Evolutionary conservation across 2,888 invertebrate genomes (phyloP), one percentile per base, ranked within the genome.

Genomic region (Pachycephus smyrnensis): DNA sequence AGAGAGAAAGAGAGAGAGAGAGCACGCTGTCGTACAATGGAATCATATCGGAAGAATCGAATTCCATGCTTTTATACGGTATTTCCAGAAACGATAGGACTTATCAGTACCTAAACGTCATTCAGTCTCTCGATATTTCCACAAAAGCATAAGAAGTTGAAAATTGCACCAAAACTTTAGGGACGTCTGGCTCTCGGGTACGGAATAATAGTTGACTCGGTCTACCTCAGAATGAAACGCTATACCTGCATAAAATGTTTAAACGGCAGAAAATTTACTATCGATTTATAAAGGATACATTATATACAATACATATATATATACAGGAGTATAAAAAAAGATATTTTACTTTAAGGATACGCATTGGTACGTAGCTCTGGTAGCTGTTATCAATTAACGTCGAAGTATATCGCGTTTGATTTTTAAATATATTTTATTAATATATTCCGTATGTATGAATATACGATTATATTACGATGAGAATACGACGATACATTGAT

Each of bases 211-310:
- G 86, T 86, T 88, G 87, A 89, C 86, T 87, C 86, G 85, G 88
- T 89, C 89, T 89, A 89, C 89, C 89, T 89, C 89, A 89, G 83
- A 86, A 87, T 83, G 85, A 88, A 88, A 89, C 86, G 85, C 86
- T 88, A 87, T 89, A 89, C 85, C 87, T 88, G 87, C 84, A 86
- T 84, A 86, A 83, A 84, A 82, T 82, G 79, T 84, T 86, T 83
- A 77, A 86, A 82, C 74, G 75, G 75, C 75, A 73, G 71, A 74
- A 87, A 85, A 81, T 84, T 83, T 84, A 82, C 83, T 82, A 85
- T 84, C 81, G 78, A 85, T 86, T 84, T 82, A 82, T 82, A 30
- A 73, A 76, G 11, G 31, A 77, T 73, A 73, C 71, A n/a, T 73
- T 75, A 79, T 75, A 77, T 76, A 74, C 74, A 75, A 82, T 76